Conservation (phyloP, 2,797 vertebrate species). For the Acanthopagrus latus region DNA sequence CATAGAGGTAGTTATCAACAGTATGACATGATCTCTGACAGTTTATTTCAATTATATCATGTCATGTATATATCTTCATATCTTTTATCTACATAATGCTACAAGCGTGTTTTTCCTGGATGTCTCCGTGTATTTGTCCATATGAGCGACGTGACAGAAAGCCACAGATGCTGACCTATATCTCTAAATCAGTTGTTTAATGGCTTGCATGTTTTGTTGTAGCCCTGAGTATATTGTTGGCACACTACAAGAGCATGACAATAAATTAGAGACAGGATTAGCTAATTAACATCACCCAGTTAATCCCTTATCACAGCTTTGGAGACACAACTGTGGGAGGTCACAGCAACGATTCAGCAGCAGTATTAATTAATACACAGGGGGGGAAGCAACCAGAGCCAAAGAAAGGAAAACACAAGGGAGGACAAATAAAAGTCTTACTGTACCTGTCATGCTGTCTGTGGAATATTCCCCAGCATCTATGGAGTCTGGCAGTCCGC, state of each 20-base stretch:
- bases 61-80: background rate
- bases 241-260: constrained; percentile 26
- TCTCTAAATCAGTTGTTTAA: constrained; percentile 31
- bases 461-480: constrained; percentile 74
- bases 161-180: constrained; percentile 34
- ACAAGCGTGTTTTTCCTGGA: background rate
- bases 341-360: constrained; percentile 45
- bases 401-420: background rate
- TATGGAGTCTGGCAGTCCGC: constrained; percentile 83
- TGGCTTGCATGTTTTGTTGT: constrained; percentile 1
- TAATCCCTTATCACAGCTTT: constrained; percentile 35
- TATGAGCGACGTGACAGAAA: background rate
- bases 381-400: constrained; percentile 23
- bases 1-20: background rate
- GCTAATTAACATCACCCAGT: constrained; percentile 48
- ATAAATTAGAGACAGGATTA: constrained; percentile 35
- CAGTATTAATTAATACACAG: constrained; percentile 70
- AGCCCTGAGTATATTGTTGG: constrained; percentile 11
- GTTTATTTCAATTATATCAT: background rate
- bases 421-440: constrained; percentile 34
- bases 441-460: constrained; percentile 86
- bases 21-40: background rate
- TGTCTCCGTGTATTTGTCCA: background rate
- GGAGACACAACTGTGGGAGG: constrained; percentile 47
- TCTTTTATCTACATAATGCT: background rate